Evolutionary conservation across 1,140 invertebrate species (phyloP).

Genomic region (Globodera rostochiensis): DNA sequence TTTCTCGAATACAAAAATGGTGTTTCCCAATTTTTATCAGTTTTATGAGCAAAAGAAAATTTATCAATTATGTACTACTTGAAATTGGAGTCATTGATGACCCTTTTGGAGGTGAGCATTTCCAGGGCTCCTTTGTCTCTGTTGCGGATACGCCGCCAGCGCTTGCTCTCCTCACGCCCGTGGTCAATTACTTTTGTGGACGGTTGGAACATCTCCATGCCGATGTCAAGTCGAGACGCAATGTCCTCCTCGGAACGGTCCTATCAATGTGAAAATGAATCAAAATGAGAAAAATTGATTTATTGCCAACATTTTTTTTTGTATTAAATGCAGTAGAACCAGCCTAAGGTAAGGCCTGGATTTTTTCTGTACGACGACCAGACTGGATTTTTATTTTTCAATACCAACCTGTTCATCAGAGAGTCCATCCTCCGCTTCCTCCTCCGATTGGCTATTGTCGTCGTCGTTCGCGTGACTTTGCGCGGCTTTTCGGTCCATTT

Average conservation of each 20-base stretch:
- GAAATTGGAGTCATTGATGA: slow-evolving; percentile 27
- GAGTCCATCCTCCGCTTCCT: background rate
- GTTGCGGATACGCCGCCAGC: background rate
- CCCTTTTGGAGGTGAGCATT: slow-evolving; percentile 19
- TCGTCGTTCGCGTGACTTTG: slow-evolving; percentile 2
- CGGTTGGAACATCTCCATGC: slow-evolving; percentile 47
- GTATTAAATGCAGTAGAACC: too few species aligned
- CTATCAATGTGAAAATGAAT: background rate
- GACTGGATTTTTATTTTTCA: background rate
- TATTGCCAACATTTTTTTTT: too few species aligned
- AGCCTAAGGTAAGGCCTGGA: too few species aligned
- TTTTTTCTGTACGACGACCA: background rate
- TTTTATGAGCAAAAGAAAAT: too few species aligned
- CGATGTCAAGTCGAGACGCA: slow-evolving; percentile 37
- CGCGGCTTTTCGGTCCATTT: slow-evolving; percentile 3
- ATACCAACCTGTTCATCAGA: background rate
- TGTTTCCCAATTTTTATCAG: background rate
- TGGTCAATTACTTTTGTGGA: slow-evolving; percentile 35
- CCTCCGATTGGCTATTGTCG: background rate
- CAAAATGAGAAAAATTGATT: too few species aligned
- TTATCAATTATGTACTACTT: background rate
- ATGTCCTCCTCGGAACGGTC: slow-evolving; percentile 27
- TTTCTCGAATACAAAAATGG: background rate
- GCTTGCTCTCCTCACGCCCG: slow-evolving; percentile 25
- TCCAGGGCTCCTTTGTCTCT: slow-evolving; percentile 11